Base-by-base conservation (phyloP, 2,888 invertebrate genomes). In the Ditula angustiorana region DNA sequence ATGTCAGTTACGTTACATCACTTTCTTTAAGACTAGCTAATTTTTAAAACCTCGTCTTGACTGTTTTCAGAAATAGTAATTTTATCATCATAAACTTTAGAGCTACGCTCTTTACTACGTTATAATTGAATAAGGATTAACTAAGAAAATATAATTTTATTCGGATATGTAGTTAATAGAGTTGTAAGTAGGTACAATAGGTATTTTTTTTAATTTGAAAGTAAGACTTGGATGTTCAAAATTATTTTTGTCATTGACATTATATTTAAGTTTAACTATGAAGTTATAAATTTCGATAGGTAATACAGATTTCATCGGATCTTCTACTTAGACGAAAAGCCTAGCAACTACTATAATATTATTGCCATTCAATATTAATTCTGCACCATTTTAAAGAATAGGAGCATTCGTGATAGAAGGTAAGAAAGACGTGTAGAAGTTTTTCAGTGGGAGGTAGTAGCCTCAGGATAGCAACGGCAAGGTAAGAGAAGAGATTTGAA, bases 361-460 rank as follows among this genome's bases (percentile, higher is more conserved):
- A 85, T 85, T 84, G 84, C 86, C 82, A 80, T 80, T 75, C 23
- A 59, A 72, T 68, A 77, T 81, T 82, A 73, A 76, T 74, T 76
- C 79, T 80, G 81, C 82, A 82, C 82, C 81, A 79, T 81, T 75
- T 75, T 70, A 76, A 73, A 75, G 71, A 69, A 69, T 71, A 41
- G 44, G 47, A 57, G 56, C 35, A 37, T 37, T 56, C 28, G 47
- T 28, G 37, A 37, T 37, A 19, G 11, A 30, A 50, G 10, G 30
- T 23, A 46, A 11, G 11, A 19, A 21, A 50, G 30, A 19, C 11
- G 30, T 19, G 16, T 16, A 30, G 7, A 50, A 30, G 10, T 21
- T 44, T 23, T 30, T 10, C 19, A 50, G 50, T 11, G 19, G 11
- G 11, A 50, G 50, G 10, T 7, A 50, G 28, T 11, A 49, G 46